Evolutionary conservation across 2,888 invertebrate genomes (phyloP).

Genomic region (Colletes collaris): DNA sequence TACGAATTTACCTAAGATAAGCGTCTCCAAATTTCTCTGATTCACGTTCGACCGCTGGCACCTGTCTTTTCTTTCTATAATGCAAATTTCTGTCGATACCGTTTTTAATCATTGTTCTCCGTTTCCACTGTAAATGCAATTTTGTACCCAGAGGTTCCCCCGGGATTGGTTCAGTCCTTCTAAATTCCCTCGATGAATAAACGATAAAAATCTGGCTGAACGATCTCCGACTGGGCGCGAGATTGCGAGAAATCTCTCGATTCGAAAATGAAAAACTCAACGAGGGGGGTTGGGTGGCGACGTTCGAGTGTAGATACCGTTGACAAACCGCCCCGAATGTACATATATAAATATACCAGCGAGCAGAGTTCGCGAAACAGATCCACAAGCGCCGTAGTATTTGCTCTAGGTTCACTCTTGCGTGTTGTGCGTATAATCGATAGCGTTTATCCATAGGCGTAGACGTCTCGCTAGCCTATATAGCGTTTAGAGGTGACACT

Average conservation of each 20-base stretch:
- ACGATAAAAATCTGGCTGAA: too few relatives aligned
- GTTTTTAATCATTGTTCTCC: too few relatives aligned
- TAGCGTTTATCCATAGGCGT: conserved; percentile 44
- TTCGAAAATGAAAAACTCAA: too few relatives aligned
- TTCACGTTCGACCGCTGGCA: too few relatives aligned
- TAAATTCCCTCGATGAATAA: too few relatives aligned
- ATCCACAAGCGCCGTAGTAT: conserved; percentile 42
- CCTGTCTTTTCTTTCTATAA: too few relatives aligned
- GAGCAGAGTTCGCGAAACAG: conserved; percentile 26
- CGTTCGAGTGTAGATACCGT: conserved; percentile 19
- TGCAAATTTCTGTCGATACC: too few relatives aligned
- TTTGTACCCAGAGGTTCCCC: too few relatives aligned
- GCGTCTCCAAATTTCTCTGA: conserved; percentile 17
- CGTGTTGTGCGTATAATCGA: conserved; percentile 51
- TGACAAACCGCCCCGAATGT: conserved; percentile 47
- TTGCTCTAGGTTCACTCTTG: conserved; percentile 45
- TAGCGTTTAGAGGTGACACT: conserved; percentile 46
- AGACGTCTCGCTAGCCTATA: conserved; percentile 57
- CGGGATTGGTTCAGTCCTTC: too few relatives aligned
- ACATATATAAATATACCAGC: conserved; percentile 29
- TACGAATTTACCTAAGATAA: conserved; percentile 23
- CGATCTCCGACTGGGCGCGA: too few relatives aligned
- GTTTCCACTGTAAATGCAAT: too few relatives aligned
- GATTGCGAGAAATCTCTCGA: too few relatives aligned
- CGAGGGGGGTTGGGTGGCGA: conserved; percentile 8